These are phyloP conservation scores for Lagorchestes hirsutus DNA, from an alignment of 2,797 vertebrate genomes.

Conservation along the genomic window DNA sequence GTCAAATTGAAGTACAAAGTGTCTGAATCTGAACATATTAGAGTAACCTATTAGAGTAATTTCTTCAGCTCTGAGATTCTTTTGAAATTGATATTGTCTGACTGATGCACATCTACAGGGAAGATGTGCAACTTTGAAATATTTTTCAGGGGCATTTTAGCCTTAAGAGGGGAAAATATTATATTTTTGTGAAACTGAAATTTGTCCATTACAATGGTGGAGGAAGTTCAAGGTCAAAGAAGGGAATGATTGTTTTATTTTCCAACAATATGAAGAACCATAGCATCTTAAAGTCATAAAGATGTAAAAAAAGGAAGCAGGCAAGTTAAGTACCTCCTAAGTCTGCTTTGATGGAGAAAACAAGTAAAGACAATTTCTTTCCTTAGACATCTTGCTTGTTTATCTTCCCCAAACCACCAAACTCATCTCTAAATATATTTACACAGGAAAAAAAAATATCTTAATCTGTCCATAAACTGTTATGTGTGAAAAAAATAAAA, in stretches of 20 bases:
- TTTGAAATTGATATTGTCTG: not conserved
- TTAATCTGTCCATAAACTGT: too few relatives aligned
- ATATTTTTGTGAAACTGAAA: conserved; percentile 27
- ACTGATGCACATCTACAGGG: not conserved
- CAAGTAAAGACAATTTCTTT: not conserved
- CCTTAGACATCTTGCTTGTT: conserved; percentile 8
- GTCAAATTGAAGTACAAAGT: conserved; percentile 15
- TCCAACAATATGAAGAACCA: too few relatives aligned
- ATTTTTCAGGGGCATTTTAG: conserved; percentile 24
- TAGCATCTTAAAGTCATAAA: conserved; percentile 34
- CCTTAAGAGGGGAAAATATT: conserved; percentile 23
- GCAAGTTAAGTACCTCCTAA: not conserved
- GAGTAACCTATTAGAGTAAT: not conserved
- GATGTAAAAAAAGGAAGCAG: conserved; percentile 32
- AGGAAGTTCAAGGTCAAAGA: conserved; percentile 47
- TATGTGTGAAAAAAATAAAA: too few relatives aligned
- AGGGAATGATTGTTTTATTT: not conserved
- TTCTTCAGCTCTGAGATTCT: conserved; percentile 36
- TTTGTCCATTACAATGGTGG: not conserved
- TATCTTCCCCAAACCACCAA: conserved; percentile 11
- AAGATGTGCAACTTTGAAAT: conserved; percentile 32
- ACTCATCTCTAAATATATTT: not conserved
- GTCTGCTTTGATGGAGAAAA: not conserved
- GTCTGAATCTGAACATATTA: not conserved
- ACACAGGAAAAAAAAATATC: not conserved